Evolutionary conservation across 2,797 vertebrate species (phyloP), one percentile per base, ranked within the genome.

Genomic region (Holocentrus rufus): DNA sequence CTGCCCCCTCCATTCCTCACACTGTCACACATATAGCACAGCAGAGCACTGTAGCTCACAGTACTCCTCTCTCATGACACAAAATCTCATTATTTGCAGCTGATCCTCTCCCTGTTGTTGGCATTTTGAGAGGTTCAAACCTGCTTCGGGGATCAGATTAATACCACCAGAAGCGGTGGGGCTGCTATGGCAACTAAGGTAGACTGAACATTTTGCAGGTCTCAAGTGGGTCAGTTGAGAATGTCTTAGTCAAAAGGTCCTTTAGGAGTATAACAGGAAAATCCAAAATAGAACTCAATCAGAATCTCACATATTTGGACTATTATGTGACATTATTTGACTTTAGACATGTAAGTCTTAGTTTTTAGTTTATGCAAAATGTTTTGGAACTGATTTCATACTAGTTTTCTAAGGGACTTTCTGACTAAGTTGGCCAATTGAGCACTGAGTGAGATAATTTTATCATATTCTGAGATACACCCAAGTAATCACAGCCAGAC

Each of bases 151-250:
- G 81, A 84, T 77, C 80, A 67, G 39, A 55, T 52, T 86, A 80
- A 88, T 76, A 69, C 69, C 76, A 68, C 27, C 77, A 73, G 60
- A 50, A 80, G 70, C 64, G 60, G 59, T 46, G 23, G 53, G 30
- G 85, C 76, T 83, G 74, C 88, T 74, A 78, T 82, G 69, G 85
- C 74, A 80, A 90, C 86, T 65, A 79, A 86, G 23, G 83, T 63
- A 80, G 84, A 91, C 85, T 82, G 78, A 65, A 82, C 74, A 88
- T 88, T 79, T 81, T 81, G 30, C n/a, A 4, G 75, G 78, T 76
- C 69, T 77, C 30, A 60, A 54, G 44, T 50, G 52, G 81, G 68
- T 80, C 54, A 65, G 27, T 73, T 66, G 59, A 69, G 46, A 82
- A 69, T 71, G 66, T 7, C 7, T 23, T 9, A 9, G 15, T 66